Evolutionary conservation across 1,140 invertebrate species (phyloP), one percentile per base, ranked within the genome.

Genomic region (Scylla paramamosain): DNA sequence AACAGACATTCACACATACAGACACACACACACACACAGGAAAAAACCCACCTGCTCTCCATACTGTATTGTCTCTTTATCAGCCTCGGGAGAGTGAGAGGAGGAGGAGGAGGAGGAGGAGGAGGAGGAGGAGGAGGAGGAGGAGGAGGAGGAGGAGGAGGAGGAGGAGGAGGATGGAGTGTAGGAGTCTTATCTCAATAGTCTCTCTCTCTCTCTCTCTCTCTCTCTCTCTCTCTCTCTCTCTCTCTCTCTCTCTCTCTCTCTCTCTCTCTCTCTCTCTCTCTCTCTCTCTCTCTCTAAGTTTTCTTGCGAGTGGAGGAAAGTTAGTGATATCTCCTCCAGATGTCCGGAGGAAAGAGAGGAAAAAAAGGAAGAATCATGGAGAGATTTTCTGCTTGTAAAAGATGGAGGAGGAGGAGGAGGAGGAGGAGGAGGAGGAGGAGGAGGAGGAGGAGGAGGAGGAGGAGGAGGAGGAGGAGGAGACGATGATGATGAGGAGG

Each of bases 301-400:
- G 67, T 77, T 77, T 77, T 77, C 25, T 77, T 59, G 10, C n/a
- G 16, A 1, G 20, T n/a, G 67, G 67, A 77, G 67, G 67, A 77
- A 77, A 77, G 67, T 77, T 77, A 77, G 67, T n/a, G 67, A 77
- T 77, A 77, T 77, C 67, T 25, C 67, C 67, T 12, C 20, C 20
- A 77, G 67, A 77, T 77, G 20, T n/a, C 67, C 67, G 67, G 20
- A 77, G 67, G 67, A n/a, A 77, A 59, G 20, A 59, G n/a, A n/a
- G n/a, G 25, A n/a, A 77, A n/a, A 67, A 77, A 77, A 77, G 6
- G 16, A 20, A n/a, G 67, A n/a, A 77, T 25, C 67, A 77, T 77
- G 67, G 67, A 77, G 67, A 77, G 67, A 77, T 77, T 77, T 77
- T 77, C 67, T n/a, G 67, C 67, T n/a, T 77, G 67, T 77, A 77